Evolutionary conservation across 2,888 invertebrate species (phyloP), one percentile per base, ranked within the genome.

Genomic region (Chouioia cunea): DNA sequence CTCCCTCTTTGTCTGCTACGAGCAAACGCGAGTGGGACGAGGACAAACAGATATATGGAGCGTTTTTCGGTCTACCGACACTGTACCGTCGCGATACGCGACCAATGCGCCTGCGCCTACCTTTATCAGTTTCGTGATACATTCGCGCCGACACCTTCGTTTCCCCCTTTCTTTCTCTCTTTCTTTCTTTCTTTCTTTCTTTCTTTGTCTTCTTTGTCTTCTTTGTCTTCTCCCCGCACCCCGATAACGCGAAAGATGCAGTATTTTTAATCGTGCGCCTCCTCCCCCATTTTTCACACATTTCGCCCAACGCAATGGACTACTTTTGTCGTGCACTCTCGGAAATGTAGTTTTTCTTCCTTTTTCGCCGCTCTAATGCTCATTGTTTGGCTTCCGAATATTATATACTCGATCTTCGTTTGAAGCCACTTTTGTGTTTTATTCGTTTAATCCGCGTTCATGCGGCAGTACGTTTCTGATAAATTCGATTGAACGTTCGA

Each of bases 41-140:
- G 70, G 70, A 70, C 65, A 60, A 48, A 56, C 48, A 64, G 48
- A 70, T 65, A 65, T 60, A 47, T 64, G 53, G 69, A 64, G 58
- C 69, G 44, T 52, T 63, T 69, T 63, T 68, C 59, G 62, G 56
- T 56, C 12, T 53, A 44, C 52, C 47, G 23, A 66, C 18, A 18
- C 14, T 10, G 14, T 12, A 36, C 12, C n/a, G 47, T 36, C 43
- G 27, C 27, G 3, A 27, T n/a, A n/a, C n/a, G 27, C 27, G 27
- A 27, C 27, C 6, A 12, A 3, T 36, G 58, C 58, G 52, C 50
- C 14, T 18, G 56, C 52, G 46, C 48, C 3, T 27, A 27, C 36
- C 36, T 36, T 36, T 36, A 36, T 36, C 36, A 36, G 2, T 27
- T 27, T 27, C 27, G 27, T 6, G 3, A 6, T 27, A 27, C 6